phyloP scores from a whole-genome alignment of 1,140 invertebrate genomes.

The Danaus plexippus region DNA sequence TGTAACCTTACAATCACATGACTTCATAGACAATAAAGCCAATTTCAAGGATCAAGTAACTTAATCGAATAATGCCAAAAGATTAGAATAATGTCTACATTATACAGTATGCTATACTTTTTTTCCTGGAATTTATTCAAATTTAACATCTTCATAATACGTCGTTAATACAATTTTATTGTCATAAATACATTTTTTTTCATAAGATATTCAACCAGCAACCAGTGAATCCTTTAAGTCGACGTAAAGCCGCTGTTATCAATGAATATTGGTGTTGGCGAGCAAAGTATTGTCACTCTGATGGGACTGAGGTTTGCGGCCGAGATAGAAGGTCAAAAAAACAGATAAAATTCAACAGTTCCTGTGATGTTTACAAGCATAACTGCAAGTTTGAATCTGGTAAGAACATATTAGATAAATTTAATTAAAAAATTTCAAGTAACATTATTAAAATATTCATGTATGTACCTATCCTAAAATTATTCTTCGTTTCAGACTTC shows the following conservation, averaged over 20 bases:
- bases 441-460: conserved; percentile 1
- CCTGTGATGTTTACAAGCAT: conserved; percentile 36
- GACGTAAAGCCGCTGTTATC: conserved; percentile 20
- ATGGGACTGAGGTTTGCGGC: conserved; percentile 23
- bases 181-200: too few relatives aligned
- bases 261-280: conserved; percentile 53
- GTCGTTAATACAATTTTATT: too few relatives aligned
- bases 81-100: too few relatives aligned
- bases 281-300: conserved; percentile 29
- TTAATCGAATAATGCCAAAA: too few relatives aligned
- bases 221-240: neutral
- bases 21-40: too few relatives aligned
- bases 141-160: too few relatives aligned
- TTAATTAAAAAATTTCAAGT: neutral
- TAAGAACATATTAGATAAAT: conserved; percentile 8
- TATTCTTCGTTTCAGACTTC: conserved; percentile 32
- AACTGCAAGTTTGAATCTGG: conserved; percentile 36
- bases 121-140: too few relatives aligned
- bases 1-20: too few relatives aligned
- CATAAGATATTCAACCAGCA: too few relatives aligned
- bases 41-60: too few relatives aligned
- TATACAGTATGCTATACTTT: too few relatives aligned
- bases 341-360: conserved; percentile 24
- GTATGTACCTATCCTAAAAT: neutral
- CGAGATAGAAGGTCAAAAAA: conserved; percentile 27